Evolutionary conservation across 2,888 invertebrate genomes (phyloP).

Genomic region (Tipula vernalis): DNA sequence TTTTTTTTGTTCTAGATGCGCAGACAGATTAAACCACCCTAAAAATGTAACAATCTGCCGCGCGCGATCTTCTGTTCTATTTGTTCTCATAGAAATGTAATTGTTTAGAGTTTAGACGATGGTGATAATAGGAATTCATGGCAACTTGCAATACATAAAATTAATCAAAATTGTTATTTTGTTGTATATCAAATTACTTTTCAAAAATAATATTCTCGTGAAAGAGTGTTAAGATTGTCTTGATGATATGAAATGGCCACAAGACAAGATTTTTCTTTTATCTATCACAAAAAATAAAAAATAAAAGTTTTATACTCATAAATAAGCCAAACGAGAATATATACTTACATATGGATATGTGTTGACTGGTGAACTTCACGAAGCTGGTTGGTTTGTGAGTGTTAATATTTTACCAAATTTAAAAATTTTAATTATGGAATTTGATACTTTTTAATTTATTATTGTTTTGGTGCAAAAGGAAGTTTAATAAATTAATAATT

Average conservation of each 20-base stretch:
- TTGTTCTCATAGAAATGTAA: neutral
- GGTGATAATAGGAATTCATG: neutral
- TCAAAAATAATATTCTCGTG: neutral
- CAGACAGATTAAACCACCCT: neutral
- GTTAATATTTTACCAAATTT: neutral
- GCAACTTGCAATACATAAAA: neutral
- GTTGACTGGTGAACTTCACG: neutral
- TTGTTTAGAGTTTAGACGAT: neutral
- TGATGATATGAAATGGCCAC: neutral
- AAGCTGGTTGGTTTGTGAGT: neutral
- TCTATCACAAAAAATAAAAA: no score
- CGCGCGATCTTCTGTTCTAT: neutral
- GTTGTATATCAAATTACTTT: neutral
- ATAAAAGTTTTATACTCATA: neutral
- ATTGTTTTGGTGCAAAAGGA: neutral
- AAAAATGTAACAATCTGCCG: neutral
- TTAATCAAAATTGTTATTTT: neutral
- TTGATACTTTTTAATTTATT: neutral
- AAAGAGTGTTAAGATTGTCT: neutral
- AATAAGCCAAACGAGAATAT: neutral
- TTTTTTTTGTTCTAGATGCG: neutral
- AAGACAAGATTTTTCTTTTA: neutral
- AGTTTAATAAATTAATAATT: neutral
- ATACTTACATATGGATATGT: neutral
- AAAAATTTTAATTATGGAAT: neutral